Conservation (phyloP, 1,140 invertebrate species). For the silkworm (Bombyx mori) region DNA sequence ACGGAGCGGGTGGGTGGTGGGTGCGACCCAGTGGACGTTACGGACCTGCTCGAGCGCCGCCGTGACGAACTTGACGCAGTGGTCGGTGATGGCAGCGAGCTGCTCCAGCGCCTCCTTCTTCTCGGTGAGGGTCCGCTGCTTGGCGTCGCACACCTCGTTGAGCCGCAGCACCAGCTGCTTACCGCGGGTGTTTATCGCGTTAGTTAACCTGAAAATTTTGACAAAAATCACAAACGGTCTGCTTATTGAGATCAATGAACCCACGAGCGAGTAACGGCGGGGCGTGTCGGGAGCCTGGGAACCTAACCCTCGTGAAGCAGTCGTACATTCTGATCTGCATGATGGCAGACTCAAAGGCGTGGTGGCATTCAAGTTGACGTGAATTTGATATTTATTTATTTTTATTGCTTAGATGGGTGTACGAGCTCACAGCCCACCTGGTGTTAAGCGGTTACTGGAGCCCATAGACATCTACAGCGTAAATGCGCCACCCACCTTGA, state of each 20-base stretch:
- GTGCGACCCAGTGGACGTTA: constrained; percentile 86
- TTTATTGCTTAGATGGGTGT: no score
- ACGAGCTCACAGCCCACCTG: no score
- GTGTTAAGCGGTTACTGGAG: no score
- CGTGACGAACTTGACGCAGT: constrained; percentile 88
- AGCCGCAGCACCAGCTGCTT: constrained; percentile 85
- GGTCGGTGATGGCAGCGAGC: constrained; percentile 85
- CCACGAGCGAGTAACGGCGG: background rate
- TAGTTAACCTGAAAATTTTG: constrained; percentile 74
- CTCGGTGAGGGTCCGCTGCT: constrained; percentile 85
- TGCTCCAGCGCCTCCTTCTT: constrained; percentile 86
- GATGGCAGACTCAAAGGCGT: no score
- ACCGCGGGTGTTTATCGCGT: constrained; percentile 85
- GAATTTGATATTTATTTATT: no score
- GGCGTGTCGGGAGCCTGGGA: no score
- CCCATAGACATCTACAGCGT: no score
- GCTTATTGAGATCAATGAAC: background rate
- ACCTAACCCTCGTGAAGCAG: no score
- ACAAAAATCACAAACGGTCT: no score
- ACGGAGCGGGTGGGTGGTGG: constrained; percentile 77
- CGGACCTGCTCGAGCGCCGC: constrained; percentile 83
- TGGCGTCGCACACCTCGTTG: constrained; percentile 86
- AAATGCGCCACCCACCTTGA: no score
- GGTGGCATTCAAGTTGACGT: no score
- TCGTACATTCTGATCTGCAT: no score